A percentile compares a stretch with the other conserved stretches of the same genome.
These are phyloP conservation scores for Candoia aspera DNA, from an alignment of 2,113 vertebrate genomes.

Conservation along the genomic window DNA sequence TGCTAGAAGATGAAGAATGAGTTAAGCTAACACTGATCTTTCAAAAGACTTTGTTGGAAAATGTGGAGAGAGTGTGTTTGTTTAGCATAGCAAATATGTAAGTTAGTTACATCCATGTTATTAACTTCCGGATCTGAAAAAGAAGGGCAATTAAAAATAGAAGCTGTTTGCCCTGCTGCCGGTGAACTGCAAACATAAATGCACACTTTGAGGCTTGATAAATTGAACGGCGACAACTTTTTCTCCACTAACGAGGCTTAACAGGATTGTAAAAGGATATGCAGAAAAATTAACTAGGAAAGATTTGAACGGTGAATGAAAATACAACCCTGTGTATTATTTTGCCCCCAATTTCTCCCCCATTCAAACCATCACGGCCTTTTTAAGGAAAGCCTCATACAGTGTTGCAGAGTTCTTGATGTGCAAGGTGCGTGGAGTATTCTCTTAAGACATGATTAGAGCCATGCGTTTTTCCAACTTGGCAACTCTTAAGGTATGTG, in stretches of 20 bases:
- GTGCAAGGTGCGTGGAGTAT: background rate
- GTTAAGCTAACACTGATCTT: background rate
- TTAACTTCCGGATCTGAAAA: background rate
- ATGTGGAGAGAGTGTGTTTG: background rate
- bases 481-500: too few species aligned
- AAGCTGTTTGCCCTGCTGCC: background rate
- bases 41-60: background rate
- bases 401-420: background rate
- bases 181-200: background rate
- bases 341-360: background rate
- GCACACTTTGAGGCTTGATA: background rate
- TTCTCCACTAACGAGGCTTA: background rate
- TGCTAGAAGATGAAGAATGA: background rate
- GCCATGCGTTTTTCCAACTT: too few species aligned
- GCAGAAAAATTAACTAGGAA: background rate
- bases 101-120: background rate
- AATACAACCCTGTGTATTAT: background rate
- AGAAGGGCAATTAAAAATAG: background rate
- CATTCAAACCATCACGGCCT: background rate
- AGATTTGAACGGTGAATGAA: rapidly evolving
- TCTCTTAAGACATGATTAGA: too few species aligned
- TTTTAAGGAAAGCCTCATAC: background rate
- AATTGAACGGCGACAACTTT: background rate
- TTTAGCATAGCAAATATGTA: background rate
- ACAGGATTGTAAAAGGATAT: background rate